Conservation (phyloP, 2,888 invertebrate genomes). For the Julus scandinavius region DNA sequence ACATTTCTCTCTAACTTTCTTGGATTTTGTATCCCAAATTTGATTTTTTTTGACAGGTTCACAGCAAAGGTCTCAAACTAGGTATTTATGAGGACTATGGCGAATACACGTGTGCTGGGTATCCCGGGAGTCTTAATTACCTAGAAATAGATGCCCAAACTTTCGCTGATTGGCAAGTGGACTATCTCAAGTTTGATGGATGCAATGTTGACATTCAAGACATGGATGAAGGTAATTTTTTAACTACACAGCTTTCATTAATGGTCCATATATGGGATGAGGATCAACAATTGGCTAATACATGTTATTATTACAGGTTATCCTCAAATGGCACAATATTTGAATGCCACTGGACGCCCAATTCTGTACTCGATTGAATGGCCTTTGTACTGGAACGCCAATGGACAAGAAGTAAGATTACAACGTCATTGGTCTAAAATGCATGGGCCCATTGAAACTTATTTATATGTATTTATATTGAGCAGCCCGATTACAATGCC, state of each 20-base stretch:
- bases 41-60: conserved; percentile 63
- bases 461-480: conserved; percentile 58
- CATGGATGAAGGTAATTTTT: conserved; percentile 58
- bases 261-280: neutral
- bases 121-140: conserved; percentile 67
- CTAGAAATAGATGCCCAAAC: conserved; percentile 67
- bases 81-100: conserved; percentile 71
- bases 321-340: conserved; percentile 66
- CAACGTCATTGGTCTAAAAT: neutral
- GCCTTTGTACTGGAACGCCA: conserved; percentile 66
- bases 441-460: conserved; percentile 60
- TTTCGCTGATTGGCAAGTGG: conserved; percentile 69
- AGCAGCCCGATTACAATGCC: conserved; percentile 86
- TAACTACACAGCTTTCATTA: neutral
- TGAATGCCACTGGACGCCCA: conserved; percentile 68
- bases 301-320: conserved; percentile 65
- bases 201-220: conserved; percentile 65
- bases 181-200: conserved; percentile 69
- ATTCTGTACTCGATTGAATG: conserved; percentile 70
- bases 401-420: conserved; percentile 34
- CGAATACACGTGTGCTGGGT: conserved; percentile 68
- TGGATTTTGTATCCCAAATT: neutral
- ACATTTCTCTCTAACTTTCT: neutral
- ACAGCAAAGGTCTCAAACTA: conserved; percentile 67
- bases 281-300: neutral